phyloP scores from a whole-genome alignment of 2,888 invertebrate genomes.

The Ditylenchus weischeri region DNA sequence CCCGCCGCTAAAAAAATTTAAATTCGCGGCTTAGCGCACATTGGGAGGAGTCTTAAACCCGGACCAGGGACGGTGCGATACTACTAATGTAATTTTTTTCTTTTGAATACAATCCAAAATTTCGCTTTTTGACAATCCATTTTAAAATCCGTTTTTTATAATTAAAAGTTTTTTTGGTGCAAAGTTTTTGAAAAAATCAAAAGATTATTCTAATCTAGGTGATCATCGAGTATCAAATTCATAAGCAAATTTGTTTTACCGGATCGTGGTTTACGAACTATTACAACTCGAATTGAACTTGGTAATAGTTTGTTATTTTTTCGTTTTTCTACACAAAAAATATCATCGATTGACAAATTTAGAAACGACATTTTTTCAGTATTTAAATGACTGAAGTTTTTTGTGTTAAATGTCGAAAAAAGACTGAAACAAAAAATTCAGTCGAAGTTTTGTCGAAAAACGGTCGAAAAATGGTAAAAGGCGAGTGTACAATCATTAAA shows the following conservation, averaged over 20 bases:
- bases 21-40: too few species aligned
- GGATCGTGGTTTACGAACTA: slow-evolving; percentile 42
- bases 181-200: slow-evolving; percentile 42
- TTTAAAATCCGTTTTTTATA: slow-evolving; percentile 34
- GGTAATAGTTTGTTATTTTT: slow-evolving; percentile 37
- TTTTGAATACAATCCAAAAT: slow-evolving; percentile 33
- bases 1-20: too few species aligned
- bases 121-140: slow-evolving; percentile 39
- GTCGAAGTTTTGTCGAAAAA: slow-evolving; percentile 13
- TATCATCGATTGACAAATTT: slow-evolving; percentile 33
- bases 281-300: slow-evolving; percentile 39
- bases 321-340: slow-evolving; percentile 18
- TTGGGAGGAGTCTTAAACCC: too few species aligned
- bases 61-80: too few species aligned
- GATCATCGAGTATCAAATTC: slow-evolving; percentile 39
- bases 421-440: slow-evolving; percentile 16
- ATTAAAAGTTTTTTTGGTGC: slow-evolving; percentile 41
- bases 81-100: slow-evolving; percentile 28
- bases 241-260: slow-evolving; percentile 42
- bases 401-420: slow-evolving; percentile 13
- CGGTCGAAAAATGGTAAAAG: slow-evolving; percentile 11
- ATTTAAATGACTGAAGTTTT: slow-evolving; percentile 10
- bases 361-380: not conserved
- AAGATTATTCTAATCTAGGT: slow-evolving; percentile 41
- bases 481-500: slow-evolving; percentile 7